Base-by-base conservation (phyloP, 2,113 vertebrate genomes). In the Mustela lutreola region DNA sequence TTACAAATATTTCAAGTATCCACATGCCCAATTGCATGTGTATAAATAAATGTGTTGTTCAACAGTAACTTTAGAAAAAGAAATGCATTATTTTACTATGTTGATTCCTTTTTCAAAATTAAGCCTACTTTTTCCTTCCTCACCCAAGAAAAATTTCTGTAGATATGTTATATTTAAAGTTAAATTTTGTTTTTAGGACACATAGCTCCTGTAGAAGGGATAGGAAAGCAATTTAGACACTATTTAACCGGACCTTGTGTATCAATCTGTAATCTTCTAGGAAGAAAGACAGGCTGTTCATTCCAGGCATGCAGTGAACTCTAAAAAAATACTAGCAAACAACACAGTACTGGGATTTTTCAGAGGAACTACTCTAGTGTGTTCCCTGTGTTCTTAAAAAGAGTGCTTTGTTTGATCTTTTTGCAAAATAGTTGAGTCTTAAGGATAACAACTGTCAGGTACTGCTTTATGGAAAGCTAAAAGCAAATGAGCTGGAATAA, bases 221-320 rank as follows among this genome's bases (percentile, higher is more conserved):
- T 11, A 94, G 62, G 33, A 96, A 76, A 96, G 28, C 60, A 39
- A 45, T 5, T 70, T 94, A 21, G 28, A 92, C 42, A 89, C 1
- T 45, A 63, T 97, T 96, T 89, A 84, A 97, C 76, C 1, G 36
- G 65, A 95, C 42, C 50, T 89, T 92, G 50, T 70, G 19, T 91
- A 92, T 91, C 56, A 89, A 48, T 76, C 48, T 96, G 11, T 86
- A 4, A 28, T 96, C 1, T 86, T 95, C 26, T 76, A 60, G 73
- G 56, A 31, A 94, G 56, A 42, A 33, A 36, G 10, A 50, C 11
- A 96, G 31, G 9, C 42, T 58, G 14, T 45, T 97, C 94, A 94
- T 93, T 97, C 92, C 89, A 92, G 58, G 71, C 28, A 71, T 21
- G 33, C 82, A 91, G 62, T 94, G 91, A 96, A 95, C 63, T 90